phyloP scores from a whole-genome alignment of 2,888 invertebrate species.

The Brachypalpus laphriformis region DNA sequence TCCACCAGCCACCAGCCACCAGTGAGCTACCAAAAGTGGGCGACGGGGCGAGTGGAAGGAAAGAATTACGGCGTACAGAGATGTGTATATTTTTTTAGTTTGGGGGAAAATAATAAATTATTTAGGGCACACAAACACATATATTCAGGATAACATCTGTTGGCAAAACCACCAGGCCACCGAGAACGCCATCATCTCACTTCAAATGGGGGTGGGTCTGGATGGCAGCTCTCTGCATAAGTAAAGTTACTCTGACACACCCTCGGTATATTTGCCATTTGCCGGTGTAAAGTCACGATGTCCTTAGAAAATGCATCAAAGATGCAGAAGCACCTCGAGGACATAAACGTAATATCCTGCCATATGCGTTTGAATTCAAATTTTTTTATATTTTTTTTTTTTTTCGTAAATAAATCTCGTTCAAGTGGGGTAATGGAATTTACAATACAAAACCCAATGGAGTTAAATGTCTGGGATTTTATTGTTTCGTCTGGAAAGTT shows the following conservation, averaged over 20 bases:
- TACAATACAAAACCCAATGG: constrained; percentile 50
- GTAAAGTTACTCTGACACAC: constrained; percentile 46
- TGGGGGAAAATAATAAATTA: constrained; percentile 62
- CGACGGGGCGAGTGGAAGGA: constrained; percentile 7
- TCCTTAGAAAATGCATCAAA: constrained; percentile 70
- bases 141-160: constrained; percentile 58
- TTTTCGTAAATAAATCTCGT: constrained; percentile 28
- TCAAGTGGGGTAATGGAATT: constrained; percentile 39
- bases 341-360: constrained; percentile 55
- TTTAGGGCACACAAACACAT: constrained; percentile 46
- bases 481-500: constrained; percentile 73
- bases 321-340: constrained; percentile 66
- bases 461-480: constrained; percentile 59
- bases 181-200: constrained; percentile 20
- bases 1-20: background rate
- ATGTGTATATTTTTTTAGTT: constrained; percentile 47
- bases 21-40: background rate
- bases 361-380: constrained; percentile 58
- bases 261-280: background rate
- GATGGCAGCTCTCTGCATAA: constrained; percentile 23
- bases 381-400: constrained; percentile 22
- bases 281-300: constrained; percentile 31
- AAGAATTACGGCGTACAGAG: constrained; percentile 43
- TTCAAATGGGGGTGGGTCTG: background rate
- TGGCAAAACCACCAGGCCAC: constrained; percentile 53